Evolutionary conservation across 2,888 invertebrate species (phyloP).

Genomic region (Dermolepida albohirtum): DNA sequence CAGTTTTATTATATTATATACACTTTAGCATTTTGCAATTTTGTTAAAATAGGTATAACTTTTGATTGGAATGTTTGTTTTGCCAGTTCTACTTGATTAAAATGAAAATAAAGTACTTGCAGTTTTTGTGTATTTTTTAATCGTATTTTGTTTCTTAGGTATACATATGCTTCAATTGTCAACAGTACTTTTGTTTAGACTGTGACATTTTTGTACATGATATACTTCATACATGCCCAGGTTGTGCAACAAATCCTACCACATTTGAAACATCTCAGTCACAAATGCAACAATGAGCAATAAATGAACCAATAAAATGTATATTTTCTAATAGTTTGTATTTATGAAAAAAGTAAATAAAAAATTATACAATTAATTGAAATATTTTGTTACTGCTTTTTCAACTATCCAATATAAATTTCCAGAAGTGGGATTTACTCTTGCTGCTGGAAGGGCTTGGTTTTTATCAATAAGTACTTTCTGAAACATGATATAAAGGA

Average conservation of each 20-base stretch:
- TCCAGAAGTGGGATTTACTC: conserved; percentile 79
- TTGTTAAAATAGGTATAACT: too few species aligned
- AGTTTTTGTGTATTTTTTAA: neutral
- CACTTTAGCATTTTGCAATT: too few species aligned
- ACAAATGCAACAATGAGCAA: conserved; percentile 12
- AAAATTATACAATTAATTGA: conserved; percentile 25
- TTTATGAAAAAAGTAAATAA: conserved; percentile 9
- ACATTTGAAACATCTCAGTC: conserved; percentile 62
- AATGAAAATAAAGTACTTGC: too few species aligned
- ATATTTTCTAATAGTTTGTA: conserved; percentile 25
- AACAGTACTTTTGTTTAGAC: conserved; percentile 88
- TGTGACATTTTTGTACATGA: conserved; percentile 96
- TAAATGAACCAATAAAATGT: neutral
- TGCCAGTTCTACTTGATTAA: too few species aligned
- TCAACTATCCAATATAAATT: conserved; percentile 76
- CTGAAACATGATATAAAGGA: conserved; percentile 67
- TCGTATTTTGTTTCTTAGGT: conserved; percentile 69
- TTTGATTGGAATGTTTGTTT: too few species aligned
- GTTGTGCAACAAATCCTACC: conserved; percentile 82
- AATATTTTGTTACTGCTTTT: conserved; percentile 66
- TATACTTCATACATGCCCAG: conserved; percentile 95
- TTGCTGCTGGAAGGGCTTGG: conserved; percentile 77
- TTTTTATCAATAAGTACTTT: conserved; percentile 82
- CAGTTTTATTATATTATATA: neutral
- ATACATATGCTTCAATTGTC: conserved; percentile 85